phyloP scores from a whole-genome alignment of 2,113 vertebrate species.

The Odontophorus gujanensis region DNA sequence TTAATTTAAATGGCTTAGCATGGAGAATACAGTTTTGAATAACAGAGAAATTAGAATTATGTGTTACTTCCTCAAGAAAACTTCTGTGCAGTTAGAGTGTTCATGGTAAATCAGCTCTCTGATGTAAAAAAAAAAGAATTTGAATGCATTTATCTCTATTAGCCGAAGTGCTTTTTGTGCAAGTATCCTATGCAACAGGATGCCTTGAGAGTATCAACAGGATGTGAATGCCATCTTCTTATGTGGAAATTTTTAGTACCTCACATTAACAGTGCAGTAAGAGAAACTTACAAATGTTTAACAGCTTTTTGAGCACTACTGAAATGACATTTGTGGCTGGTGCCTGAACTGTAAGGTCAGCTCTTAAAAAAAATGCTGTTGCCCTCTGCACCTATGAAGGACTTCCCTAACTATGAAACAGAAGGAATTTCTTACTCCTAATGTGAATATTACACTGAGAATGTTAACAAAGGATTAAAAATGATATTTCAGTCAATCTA shows the following conservation, averaged over 20 bases:
- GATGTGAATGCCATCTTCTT: neutral
- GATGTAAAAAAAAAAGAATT: neutral
- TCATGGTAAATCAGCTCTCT: neutral
- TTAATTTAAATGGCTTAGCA: neutral
- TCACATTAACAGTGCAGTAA: neutral
- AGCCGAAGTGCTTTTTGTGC: neutral
- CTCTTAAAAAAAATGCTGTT: neutral
- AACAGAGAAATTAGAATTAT: neutral
- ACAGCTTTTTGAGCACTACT: neutral
- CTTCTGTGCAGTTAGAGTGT: neutral
- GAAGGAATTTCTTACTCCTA: neutral
- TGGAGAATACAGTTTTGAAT: neutral
- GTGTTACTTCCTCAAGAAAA: neutral
- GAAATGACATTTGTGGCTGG: neutral
- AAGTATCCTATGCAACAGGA: neutral
- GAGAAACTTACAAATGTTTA: neutral
- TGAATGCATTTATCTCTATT: neutral
- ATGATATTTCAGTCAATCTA: neutral
- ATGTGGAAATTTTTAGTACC: neutral
- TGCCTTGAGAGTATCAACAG: neutral
- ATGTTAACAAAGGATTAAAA: neutral
- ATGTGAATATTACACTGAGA: neutral
- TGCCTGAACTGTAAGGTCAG: rapidly evolving
- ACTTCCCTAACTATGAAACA: neutral
- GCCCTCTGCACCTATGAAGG: rapidly evolving